These are phyloP conservation scores for Noctuana brunneofusca DNA, from an alignment of 2,888 invertebrate species.

Conservation along the genomic window DNA sequence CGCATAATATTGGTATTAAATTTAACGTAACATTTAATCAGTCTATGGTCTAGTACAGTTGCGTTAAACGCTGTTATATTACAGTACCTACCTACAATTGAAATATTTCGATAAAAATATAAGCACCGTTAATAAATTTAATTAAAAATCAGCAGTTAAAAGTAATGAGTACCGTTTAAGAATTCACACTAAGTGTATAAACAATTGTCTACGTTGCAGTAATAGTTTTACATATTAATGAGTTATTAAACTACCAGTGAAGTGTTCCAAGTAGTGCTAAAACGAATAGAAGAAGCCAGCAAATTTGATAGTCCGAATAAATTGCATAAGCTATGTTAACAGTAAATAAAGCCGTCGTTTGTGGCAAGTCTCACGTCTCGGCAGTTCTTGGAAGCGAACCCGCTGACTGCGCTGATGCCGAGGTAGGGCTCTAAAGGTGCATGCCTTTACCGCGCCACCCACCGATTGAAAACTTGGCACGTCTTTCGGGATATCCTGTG, in stretches of 20 bases:
- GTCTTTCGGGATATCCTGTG: conserved; percentile 35
- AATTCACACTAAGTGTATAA: neutral
- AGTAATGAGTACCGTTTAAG: neutral
- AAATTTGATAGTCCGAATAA: conserved; percentile 39
- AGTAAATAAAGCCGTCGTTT: conserved; percentile 40
- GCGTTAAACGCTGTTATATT: no score
- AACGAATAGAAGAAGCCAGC: conserved; percentile 29
- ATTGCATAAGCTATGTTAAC: conserved; percentile 43
- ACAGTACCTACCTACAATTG: no score
- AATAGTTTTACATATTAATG: conserved; percentile 7
- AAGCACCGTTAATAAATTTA: neutral
- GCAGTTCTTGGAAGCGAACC: conserved; percentile 54
- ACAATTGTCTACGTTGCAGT: neutral
- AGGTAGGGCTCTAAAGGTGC: conserved; percentile 36
- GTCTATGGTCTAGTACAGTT: no score
- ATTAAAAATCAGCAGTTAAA: neutral
- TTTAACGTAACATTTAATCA: no score
- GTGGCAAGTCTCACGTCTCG: conserved; percentile 51
- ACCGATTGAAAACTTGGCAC: conserved; percentile 44
- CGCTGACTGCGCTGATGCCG: conserved; percentile 51
- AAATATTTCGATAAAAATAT: neutral
- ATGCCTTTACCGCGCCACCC: conserved; percentile 47
- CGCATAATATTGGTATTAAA: no score
- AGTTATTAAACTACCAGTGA: conserved; percentile 6
- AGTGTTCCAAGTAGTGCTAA: conserved; percentile 23